Percentiles rank a stretch among this genome's conserved stretches.
Evolutionary conservation across 2,113 vertebrate species (phyloP).

Genomic region (Desmodus rotundus): DNA sequence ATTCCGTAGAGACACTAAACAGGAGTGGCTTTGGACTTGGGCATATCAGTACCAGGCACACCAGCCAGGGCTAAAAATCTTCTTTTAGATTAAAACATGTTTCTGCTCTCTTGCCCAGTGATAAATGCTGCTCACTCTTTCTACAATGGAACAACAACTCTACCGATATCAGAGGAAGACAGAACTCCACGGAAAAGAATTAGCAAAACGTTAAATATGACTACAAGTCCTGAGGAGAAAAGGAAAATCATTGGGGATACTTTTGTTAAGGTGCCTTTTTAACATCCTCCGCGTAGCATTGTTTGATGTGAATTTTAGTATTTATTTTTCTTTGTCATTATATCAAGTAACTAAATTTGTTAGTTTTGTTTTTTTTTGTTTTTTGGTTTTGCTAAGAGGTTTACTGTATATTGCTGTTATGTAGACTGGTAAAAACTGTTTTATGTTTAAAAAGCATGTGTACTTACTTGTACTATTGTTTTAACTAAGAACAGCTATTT

Average conservation of each 20-base stretch:
- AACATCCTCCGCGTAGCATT: background rate
- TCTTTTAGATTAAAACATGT: background rate
- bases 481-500: background rate
- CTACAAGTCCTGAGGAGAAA: slow-evolving; percentile 98
- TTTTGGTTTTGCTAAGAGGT: background rate
- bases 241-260: slow-evolving; percentile 99
- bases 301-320: background rate
- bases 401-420: background rate
- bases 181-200: slow-evolving; percentile 97
- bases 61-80: background rate
- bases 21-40: background rate
- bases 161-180: slow-evolving; percentile 98
- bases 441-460: background rate
- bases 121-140: slow-evolving; percentile 98
- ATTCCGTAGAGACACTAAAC: background rate
- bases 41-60: background rate
- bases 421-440: background rate
- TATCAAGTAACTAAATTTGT: background rate
- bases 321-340: background rate
- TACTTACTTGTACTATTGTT: background rate
- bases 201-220: slow-evolving; percentile 99
- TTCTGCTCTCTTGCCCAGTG: slow-evolving; percentile 80
- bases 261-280: slow-evolving; percentile 92
- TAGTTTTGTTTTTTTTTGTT: background rate
- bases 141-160: slow-evolving; percentile 97